A percentile compares a stretch with the other conserved stretches of the same genome.
Conservation (phyloP, 2,113 vertebrate species). For the Alexandromys fortis region DNA sequence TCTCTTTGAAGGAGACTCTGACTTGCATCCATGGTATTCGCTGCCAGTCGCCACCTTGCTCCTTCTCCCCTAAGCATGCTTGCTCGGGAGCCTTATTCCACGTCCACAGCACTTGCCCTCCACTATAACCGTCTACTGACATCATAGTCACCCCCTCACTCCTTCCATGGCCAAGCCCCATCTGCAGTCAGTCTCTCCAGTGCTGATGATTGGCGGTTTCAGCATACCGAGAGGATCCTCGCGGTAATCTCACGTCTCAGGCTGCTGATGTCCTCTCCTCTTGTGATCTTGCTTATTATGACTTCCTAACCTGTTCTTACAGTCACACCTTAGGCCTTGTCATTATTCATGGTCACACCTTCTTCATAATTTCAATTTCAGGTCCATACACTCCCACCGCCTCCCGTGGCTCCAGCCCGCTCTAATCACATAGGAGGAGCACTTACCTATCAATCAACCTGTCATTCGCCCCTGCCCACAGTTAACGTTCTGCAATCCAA, state of each 20-base stretch:
- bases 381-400: too few relatives aligned
- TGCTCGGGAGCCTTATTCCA: neutral
- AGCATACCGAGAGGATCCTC: neutral
- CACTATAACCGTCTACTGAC: neutral
- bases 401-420: neutral
- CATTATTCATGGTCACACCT: neutral
- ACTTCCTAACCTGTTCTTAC: neutral
- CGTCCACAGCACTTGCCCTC: neutral
- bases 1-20: neutral
- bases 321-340: neutral
- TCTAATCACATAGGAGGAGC: neutral
- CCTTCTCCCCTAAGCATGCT: neutral
- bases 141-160: neutral
- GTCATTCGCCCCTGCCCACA: neutral
- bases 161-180: neutral
- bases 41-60: neutral
- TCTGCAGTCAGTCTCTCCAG: neutral
- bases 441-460: neutral
- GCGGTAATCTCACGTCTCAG: neutral
- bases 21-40: neutral
- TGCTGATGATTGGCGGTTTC: neutral
- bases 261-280: neutral
- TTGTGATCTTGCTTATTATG: neutral
- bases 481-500: neutral
- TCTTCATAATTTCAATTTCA: neutral